Percentiles rank a stretch among this genome's conserved stretches.
Evolutionary conservation across 2,888 invertebrate species (phyloP).

Genomic region (Cantharis rustica): DNA sequence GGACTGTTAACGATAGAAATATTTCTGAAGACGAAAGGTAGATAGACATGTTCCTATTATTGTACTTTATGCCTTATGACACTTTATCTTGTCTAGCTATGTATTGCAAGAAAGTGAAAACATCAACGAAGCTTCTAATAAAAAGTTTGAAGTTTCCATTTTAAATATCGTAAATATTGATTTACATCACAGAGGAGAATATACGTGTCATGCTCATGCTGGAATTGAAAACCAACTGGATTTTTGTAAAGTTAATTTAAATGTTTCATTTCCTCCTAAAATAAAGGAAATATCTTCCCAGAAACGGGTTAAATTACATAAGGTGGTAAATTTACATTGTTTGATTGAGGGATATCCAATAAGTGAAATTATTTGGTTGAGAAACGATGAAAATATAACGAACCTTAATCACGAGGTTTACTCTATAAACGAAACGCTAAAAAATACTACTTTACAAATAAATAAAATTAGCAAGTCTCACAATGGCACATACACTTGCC

Average conservation of each 20-base stretch:
- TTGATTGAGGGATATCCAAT: slow-evolving; percentile 65
- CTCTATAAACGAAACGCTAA: slow-evolving; percentile 61
- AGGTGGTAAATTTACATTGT: slow-evolving; percentile 60
- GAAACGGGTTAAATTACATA: slow-evolving; percentile 59
- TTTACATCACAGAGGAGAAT: slow-evolving; percentile 64
- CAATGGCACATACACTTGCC: slow-evolving; percentile 73
- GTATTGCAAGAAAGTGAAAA: slow-evolving; percentile 54
- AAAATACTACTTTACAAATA: slow-evolving; percentile 64
- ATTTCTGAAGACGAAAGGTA: slow-evolving; percentile 61
- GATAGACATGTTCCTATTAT: neutral
- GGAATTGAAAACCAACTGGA: slow-evolving; percentile 51
- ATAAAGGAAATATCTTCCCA: slow-evolving; percentile 56
- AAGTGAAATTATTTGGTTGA: slow-evolving; percentile 62
- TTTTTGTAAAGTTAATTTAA: slow-evolving; percentile 48
- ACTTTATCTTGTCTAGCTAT: slow-evolving; percentile 32
- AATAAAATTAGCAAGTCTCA: slow-evolving; percentile 67
- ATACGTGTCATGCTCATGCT: slow-evolving; percentile 62
- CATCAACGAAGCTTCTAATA: slow-evolving; percentile 52
- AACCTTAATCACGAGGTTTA: slow-evolving; percentile 43
- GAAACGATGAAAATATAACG: slow-evolving; percentile 59
- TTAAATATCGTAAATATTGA: slow-evolving; percentile 61
- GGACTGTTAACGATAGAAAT: slow-evolving; percentile 63
- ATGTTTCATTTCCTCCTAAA: slow-evolving; percentile 58
- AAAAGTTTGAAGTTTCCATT: slow-evolving; percentile 55
- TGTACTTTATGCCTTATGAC: neutral